Base-by-base conservation (phyloP, 2,797 vertebrate species). In the Periophthalmus magnuspinnatus region DNA sequence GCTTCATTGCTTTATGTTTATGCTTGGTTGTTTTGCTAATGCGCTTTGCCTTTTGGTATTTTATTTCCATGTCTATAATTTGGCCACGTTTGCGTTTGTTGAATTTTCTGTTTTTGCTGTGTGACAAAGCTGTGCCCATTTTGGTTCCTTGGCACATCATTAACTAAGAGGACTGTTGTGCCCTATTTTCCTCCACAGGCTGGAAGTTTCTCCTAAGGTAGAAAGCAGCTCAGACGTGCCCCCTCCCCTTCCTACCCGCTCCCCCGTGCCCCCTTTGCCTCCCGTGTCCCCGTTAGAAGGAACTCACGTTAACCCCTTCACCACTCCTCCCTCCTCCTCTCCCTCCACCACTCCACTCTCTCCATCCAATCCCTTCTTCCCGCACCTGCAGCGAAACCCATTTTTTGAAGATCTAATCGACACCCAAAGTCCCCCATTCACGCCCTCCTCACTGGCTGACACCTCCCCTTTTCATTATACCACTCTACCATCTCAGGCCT, bases 191-290 rank as follows among this genome's bases (percentile, higher is more conserved):
- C 95, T 96, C 94, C 95, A 95, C 96, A 98, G 97, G 95, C 96
- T 96, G 95, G 95, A 97, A 95, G 95, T 95, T 94, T 96, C 96
- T 96, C 93, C 96, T 96, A 95, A 96, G 94, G 95, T 97, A 97
- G 97, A 97, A 95, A 93, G 94, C 95, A 94, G 91, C 95, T 94
- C 95, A 93, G 95, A 94, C 68, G 90, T 91, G 86, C 91, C 92
- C 93, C 92, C 88, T 92, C 93, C 88, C 90, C 86, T 87, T 82
- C 86, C 90, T 93, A 88, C 93, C 85, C 72, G 90, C 91, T 93
- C 90, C 89, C 92, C 92, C 78, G 71, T 76, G 52, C 80, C 83
- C 73, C 82, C 82, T 77, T 86, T 83, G 56, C 77, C 71, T 86
- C 91, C 85, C 6, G 77, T 86, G 81, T 90, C 91, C 75, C 88